phyloP scores from a whole-genome alignment of 2,113 vertebrate species.

The Rhinopomastus cyanomelas region DNA sequence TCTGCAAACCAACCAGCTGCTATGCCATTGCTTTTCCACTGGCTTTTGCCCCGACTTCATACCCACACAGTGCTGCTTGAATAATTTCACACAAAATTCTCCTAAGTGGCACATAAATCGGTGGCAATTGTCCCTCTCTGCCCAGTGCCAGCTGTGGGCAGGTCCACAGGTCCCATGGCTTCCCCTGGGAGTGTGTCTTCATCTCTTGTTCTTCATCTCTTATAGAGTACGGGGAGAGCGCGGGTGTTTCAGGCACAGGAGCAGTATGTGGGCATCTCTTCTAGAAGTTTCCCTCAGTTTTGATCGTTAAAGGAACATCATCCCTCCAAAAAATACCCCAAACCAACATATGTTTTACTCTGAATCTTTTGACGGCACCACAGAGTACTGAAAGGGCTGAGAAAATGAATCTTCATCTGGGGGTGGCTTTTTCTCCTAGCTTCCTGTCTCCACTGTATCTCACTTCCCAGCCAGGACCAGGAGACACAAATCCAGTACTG shows the following conservation, averaged over 20 bases:
- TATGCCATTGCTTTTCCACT: background rate
- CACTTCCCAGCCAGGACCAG: background rate
- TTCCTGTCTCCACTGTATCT: background rate
- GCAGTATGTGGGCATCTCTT: background rate
- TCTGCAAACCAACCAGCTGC: conserved; percentile 4
- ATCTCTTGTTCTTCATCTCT: background rate
- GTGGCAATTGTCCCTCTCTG: background rate
- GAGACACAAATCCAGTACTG: background rate
- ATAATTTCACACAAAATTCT: background rate
- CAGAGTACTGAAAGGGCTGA: background rate
- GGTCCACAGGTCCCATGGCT: background rate
- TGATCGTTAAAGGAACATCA: background rate
- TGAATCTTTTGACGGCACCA: background rate
- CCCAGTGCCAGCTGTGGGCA: background rate
- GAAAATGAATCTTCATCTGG: background rate
- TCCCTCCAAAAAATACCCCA: background rate
- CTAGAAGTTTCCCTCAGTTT: background rate
- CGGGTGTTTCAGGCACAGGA: background rate
- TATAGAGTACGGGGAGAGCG: background rate
- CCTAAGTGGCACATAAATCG: background rate
- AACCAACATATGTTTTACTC: background rate
- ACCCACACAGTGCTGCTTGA: background rate
- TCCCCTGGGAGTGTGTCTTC: background rate
- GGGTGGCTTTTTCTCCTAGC: background rate
- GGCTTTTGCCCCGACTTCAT: background rate